These are phyloP conservation scores for Nomada lathburiana DNA, from an alignment of 2,888 invertebrate species.

Conservation along the genomic window DNA sequence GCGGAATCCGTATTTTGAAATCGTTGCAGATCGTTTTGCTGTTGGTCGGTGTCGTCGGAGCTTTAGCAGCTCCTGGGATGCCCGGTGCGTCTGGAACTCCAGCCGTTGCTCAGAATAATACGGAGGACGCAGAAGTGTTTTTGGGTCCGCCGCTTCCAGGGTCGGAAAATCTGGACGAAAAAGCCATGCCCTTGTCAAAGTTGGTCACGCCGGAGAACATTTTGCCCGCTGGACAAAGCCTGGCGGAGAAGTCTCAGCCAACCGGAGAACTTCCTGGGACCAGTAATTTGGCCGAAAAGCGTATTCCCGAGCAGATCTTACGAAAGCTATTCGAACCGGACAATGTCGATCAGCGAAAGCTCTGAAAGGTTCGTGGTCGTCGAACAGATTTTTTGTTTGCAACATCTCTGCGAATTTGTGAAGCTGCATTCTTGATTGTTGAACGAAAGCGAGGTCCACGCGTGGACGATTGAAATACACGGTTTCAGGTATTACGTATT, in stretches of 20 bases:
- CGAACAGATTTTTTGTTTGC: not conserved
- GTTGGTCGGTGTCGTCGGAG: conserved; percentile 62
- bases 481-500: not conserved
- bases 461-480: not conserved
- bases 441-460: not conserved
- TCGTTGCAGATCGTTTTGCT: conserved; percentile 70
- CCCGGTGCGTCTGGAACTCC: conserved; percentile 46
- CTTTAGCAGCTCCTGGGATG: conserved; percentile 49
- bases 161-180: conserved; percentile 73
- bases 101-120: not conserved
- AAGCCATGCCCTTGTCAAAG: conserved; percentile 72
- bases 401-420: not conserved
- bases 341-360: not conserved
- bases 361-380: not conserved
- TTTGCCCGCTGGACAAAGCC: conserved; percentile 59
- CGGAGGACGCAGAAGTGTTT: conserved; percentile 67
- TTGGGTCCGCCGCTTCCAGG: conserved; percentile 69
- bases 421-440: not conserved
- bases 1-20: conserved; percentile 16
- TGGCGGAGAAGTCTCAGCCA: conserved; percentile 69
- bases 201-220: conserved; percentile 43
- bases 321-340: conserved; percentile 22
- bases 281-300: conserved; percentile 74
- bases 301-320: conserved; percentile 69
- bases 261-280: conserved; percentile 65